Evolutionary conservation across 2,888 invertebrate species (phyloP).

Genomic region (Copidosoma aretas): DNA sequence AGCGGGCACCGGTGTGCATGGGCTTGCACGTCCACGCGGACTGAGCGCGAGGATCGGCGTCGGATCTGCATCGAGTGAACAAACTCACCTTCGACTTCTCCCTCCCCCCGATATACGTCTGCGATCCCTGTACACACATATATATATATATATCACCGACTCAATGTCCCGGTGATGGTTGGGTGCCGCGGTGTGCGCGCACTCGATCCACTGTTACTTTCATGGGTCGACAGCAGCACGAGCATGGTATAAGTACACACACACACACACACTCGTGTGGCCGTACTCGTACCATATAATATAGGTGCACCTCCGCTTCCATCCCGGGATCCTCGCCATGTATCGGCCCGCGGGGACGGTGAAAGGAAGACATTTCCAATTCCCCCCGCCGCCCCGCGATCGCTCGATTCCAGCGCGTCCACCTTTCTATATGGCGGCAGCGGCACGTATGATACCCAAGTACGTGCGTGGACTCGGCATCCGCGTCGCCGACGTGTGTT

Average conservation of each 20-base stretch:
- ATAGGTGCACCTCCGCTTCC: slow-evolving; percentile 45
- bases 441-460: background rate
- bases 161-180: background rate
- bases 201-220: slow-evolving; percentile 63
- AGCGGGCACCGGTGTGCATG: slow-evolving; percentile 27
- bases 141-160: background rate
- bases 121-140: background rate
- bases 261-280: background rate
- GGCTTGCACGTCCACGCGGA: slow-evolving; percentile 41
- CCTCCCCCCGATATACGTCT: background rate
- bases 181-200: slow-evolving; percentile 34
- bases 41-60: slow-evolving; percentile 34
- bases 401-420: background rate
- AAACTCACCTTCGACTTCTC: slow-evolving; percentile 16
- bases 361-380: slow-evolving; percentile 11
- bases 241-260: no score
- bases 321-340: slow-evolving; percentile 34
- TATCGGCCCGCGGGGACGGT: background rate
- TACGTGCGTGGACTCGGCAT: background rate
- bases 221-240: slow-evolving; percentile 53
- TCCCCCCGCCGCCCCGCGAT: background rate
- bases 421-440: no score
- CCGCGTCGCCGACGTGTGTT: background rate
- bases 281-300: slow-evolving; percentile 41
- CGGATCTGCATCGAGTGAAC: background rate